A percentile compares a stretch with the other conserved stretches of the same genome.
These are phyloP conservation scores for Ochropacha duplaris DNA, from an alignment of 2,888 invertebrate species.

Conservation along the genomic window DNA sequence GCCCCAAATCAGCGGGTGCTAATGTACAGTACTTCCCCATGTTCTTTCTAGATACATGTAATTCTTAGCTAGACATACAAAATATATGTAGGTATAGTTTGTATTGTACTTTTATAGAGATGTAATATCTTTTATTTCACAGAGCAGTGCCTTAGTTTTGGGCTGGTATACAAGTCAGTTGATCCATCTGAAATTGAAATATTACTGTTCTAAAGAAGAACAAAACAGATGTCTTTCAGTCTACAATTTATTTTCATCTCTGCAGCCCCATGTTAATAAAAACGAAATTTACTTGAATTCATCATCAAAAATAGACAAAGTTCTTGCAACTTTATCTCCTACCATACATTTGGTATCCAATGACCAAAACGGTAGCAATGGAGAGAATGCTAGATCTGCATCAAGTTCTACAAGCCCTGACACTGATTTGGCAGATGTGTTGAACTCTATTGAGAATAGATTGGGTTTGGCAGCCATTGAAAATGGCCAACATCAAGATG, in stretches of 20 bases:
- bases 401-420: slow-evolving; percentile 37
- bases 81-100: too few relatives aligned
- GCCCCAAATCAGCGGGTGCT: too few relatives aligned
- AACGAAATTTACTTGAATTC: slow-evolving; percentile 40
- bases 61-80: too few relatives aligned
- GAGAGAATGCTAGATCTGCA: slow-evolving; percentile 24
- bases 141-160: slow-evolving; percentile 84
- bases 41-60: too few relatives aligned
- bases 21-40: too few relatives aligned
- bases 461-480: slow-evolving; percentile 84
- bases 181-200: slow-evolving; percentile 66
- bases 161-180: slow-evolving; percentile 86
- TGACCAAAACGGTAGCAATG: slow-evolving; percentile 47
- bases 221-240: slow-evolving; percentile 35
- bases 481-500: slow-evolving; percentile 78
- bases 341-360: slow-evolving; percentile 68
- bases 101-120: too few relatives aligned
- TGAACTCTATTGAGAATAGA: slow-evolving; percentile 84
- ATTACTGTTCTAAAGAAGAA: slow-evolving; percentile 29
- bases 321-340: slow-evolving; percentile 51
- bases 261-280: slow-evolving; percentile 55
- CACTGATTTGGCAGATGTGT: slow-evolving; percentile 74
- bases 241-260: slow-evolving; percentile 43
- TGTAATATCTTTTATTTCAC: slow-evolving; percentile 29
- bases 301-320: slow-evolving; percentile 45